Conservation (phyloP, 2,888 invertebrate species). For the Coelinius sp. region DNA sequence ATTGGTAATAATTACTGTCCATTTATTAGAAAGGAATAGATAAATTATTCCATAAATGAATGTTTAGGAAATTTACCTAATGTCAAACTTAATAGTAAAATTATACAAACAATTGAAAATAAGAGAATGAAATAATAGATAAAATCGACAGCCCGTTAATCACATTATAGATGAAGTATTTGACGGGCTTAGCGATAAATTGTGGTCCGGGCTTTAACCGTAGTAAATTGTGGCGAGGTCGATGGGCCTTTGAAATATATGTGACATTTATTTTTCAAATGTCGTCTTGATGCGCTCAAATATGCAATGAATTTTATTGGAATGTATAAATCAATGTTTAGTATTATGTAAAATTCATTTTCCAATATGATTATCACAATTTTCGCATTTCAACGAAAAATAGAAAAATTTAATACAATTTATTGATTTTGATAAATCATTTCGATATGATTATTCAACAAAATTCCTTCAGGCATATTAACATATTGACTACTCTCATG, state of each 20-base stretch:
- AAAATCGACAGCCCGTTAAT: slow-evolving; percentile 33
- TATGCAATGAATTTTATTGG: slow-evolving; percentile 14
- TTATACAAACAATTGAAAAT: background rate
- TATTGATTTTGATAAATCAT: background rate
- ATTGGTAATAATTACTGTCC: background rate
- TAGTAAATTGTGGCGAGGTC: slow-evolving; percentile 45
- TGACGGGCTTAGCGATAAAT: slow-evolving; percentile 48
- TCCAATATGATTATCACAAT: background rate
- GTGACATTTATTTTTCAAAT: slow-evolving; percentile 17
- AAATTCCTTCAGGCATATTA: background rate
- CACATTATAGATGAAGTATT: slow-evolving; percentile 26
- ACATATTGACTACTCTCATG: slow-evolving; percentile 33
- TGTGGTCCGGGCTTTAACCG: slow-evolving; percentile 63
- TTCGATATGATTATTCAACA: too few relatives aligned
- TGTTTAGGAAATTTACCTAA: slow-evolving; percentile 41
- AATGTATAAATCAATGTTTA: slow-evolving; percentile 3
- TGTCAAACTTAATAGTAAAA: slow-evolving; percentile 21
- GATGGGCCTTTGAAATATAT: slow-evolving; percentile 21
- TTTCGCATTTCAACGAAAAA: background rate
- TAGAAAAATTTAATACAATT: background rate
- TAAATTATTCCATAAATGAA: slow-evolving; percentile 26
- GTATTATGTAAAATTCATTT: background rate
- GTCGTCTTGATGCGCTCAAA: slow-evolving; percentile 2
- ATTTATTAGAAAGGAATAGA: background rate
- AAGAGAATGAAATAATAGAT: background rate